Evolutionary conservation across 2,797 vertebrate genomes (phyloP).

Genomic region (Poecilia picta): DNA sequence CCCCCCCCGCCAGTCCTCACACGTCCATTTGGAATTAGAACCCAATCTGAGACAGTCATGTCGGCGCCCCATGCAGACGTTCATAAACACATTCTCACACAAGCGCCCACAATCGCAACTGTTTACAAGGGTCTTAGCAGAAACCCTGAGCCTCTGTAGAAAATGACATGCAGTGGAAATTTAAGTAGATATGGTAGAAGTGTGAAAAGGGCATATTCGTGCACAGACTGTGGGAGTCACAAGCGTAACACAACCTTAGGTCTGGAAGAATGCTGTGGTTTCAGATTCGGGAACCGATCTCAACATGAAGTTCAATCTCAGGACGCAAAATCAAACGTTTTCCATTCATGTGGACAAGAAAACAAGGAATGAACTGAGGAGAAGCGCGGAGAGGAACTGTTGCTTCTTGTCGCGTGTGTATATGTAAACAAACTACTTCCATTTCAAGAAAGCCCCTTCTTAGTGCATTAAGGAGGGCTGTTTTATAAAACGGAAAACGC

Average conservation of each 20-base stretch:
- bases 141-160: conserved; percentile 45
- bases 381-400: not conserved
- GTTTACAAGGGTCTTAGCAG: conserved; percentile 63
- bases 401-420: not conserved
- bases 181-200: conserved; percentile 68
- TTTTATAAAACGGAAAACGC: not conserved
- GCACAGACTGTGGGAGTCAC: conserved; percentile 66
- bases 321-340: not conserved
- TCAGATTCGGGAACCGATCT: conserved; percentile 89
- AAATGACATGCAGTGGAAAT: conserved; percentile 54
- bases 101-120: conserved; percentile 62
- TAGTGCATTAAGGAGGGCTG: not conserved
- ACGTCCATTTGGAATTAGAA: conserved; percentile 76
- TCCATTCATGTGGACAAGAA: not conserved
- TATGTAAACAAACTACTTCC: not conserved
- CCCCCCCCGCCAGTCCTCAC: conserved; percentile 43
- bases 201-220: conserved; percentile 65
- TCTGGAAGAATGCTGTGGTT: conserved; percentile 86
- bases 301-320: conserved; percentile 66
- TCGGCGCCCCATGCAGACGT: conserved; percentile 70
- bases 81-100: conserved; percentile 79
- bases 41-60: conserved; percentile 55
- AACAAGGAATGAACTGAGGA: not conserved
- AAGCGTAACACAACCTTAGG: conserved; percentile 83
- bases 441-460: not conserved